Evolutionary conservation across 2,113 vertebrate species (phyloP), one percentile per base, ranked within the genome.

Genomic region (Callocephalon fimbriatum): DNA sequence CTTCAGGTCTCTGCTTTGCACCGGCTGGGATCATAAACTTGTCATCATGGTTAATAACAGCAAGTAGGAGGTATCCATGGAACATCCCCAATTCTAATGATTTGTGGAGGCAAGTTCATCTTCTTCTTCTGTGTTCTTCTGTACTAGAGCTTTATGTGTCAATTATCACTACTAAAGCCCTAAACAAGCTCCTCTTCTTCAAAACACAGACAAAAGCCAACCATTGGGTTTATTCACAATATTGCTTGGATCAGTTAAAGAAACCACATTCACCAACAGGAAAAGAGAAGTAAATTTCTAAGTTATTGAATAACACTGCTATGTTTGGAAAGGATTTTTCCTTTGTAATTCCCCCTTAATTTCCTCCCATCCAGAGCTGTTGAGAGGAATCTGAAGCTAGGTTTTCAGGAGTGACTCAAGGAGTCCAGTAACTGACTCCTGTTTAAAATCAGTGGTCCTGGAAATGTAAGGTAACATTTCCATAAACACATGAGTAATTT

Each of bases 251-350:
- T 95, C 95, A 93, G 90, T 86, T 86, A 73, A 94, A 95, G 86
- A 93, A 97, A 93, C 90, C 90, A 74, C 94, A 95, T 84, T 96
- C 56, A 90, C 86, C 86, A 92, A 86, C 61, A 90, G 92, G 90
- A 96, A 92, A 88, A 93, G 75, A 82, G 56, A 92, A 95, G 90
- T 95, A 53, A 81, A 88, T 97, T 91, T 97, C 88, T 92, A 78
- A 95, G 86, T 86, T 95, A 95, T 93, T 96, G 90, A 95, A 94
- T 90, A 95, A 88, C 90, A 63, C 37, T 93, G 90, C 88, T 96
- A 27, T 93, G 92, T 92, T 96, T 97, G 92, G 90, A 97, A 96
- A 95, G 54, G 72, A 86, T 92, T 92, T 92, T 88, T 83, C 92
- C 92, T 88, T 93, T 92, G 82, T 93, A 91, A 92, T 95, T 95